Evolutionary conservation across 2,797 vertebrate genomes (phyloP).

Genomic region (Podarcis lilfordi): DNA sequence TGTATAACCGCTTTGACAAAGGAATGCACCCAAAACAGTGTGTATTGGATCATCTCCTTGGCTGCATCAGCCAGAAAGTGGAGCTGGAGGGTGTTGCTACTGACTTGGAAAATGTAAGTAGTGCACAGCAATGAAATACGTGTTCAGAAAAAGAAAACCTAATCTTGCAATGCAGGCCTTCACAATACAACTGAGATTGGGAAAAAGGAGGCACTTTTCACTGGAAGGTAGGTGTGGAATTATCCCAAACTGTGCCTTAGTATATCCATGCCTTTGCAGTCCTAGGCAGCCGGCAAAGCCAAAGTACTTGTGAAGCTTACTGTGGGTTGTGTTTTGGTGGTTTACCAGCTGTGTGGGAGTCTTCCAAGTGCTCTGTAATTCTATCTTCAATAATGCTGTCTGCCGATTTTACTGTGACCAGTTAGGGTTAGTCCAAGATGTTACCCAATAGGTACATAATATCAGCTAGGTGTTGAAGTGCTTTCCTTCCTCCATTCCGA

Average conservation of each 20-base stretch:
- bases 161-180: neutral
- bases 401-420: neutral
- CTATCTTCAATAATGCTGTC: neutral
- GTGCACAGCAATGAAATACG: neutral
- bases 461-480: neutral
- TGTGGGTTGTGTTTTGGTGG: neutral
- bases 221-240: neutral
- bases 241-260: neutral
- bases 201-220: neutral
- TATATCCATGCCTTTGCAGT: neutral
- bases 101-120: slow-evolving; percentile 78
- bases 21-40: slow-evolving; percentile 83
- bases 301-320: neutral
- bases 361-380: neutral
- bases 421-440: neutral
- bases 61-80: slow-evolving; percentile 69
- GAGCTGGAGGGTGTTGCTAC: slow-evolving; percentile 71
- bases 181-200: rapidly evolving
- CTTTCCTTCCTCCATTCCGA: neutral
- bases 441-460: neutral
- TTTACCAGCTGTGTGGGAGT: too few species aligned
- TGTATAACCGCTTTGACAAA: slow-evolving; percentile 85
- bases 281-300: neutral
- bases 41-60: slow-evolving; percentile 77
- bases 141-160: neutral